A percentile compares a stretch with the other conserved stretches of the same genome.
Conservation (phyloP, 1,140 invertebrate genomes). For the Drosophila nigromelanica region DNA sequence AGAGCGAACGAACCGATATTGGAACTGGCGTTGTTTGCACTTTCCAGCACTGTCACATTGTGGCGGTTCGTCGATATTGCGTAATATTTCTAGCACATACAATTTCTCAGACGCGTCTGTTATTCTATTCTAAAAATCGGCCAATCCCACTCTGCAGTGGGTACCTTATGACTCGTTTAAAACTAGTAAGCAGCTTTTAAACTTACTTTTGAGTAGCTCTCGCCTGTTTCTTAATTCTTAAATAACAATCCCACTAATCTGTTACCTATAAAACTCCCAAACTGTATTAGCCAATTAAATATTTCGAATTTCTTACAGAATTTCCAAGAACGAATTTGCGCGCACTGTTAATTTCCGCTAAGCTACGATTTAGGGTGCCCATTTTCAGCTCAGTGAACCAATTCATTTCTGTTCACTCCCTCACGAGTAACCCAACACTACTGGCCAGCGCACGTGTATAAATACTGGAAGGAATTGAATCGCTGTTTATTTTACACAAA, state of each 20-base stretch:
- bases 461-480: slow-evolving; percentile 35
- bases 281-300: neutral
- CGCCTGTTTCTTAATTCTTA: neutral
- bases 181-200: no score
- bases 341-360: neutral
- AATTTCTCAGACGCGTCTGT: neutral
- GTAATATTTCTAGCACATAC: no score
- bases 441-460: slow-evolving; percentile 61
- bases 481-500: slow-evolving; percentile 61
- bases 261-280: neutral
- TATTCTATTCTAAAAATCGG: neutral
- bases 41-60: slow-evolving; percentile 15
- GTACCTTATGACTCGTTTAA: no score
- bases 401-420: slow-evolving; percentile 7
- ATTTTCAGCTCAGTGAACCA: neutral
- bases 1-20: slow-evolving; percentile 15
- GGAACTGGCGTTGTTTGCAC: neutral
- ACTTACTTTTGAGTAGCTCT: neutral
- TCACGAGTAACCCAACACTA: neutral
- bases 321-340: neutral
- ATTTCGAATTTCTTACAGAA: neutral
- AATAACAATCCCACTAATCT: neutral
- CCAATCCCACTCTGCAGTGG: no score
- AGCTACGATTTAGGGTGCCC: neutral
- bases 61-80: slow-evolving; percentile 17